Conservation (phyloP, 2,888 invertebrate species). For the Fissipunctia ypsillon region DNA sequence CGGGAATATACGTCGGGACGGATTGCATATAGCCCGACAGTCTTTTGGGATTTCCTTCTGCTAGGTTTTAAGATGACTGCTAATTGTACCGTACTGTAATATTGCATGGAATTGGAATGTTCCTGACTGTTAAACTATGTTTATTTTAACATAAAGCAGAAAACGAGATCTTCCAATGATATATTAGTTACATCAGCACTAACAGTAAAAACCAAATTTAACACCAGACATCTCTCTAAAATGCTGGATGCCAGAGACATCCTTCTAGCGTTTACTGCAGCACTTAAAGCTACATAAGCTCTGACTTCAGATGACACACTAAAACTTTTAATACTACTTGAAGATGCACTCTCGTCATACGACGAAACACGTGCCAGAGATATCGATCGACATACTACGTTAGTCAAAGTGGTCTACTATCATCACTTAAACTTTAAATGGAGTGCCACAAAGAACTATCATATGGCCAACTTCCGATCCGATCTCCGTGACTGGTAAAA, state of each 20-base stretch:
- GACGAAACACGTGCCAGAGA: slow-evolving; percentile 18
- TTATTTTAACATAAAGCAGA: slow-evolving; percentile 5
- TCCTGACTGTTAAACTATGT: neutral
- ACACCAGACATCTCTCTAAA: slow-evolving; percentile 22
- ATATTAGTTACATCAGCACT: slow-evolving; percentile 4
- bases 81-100: slow-evolving; percentile 68
- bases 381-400: slow-evolving; percentile 8
- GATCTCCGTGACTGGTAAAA: slow-evolving; percentile 3
- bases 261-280: slow-evolving; percentile 35
- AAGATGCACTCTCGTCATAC: slow-evolving; percentile 31
- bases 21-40: slow-evolving; percentile 82
- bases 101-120: neutral
- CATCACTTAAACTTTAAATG: neutral
- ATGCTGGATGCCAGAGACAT: slow-evolving; percentile 6
- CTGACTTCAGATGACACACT: slow-evolving; percentile 20
- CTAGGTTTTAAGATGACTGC: slow-evolving; percentile 71
- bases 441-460: slow-evolving; percentile 29
- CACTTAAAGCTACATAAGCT: slow-evolving; percentile 30
- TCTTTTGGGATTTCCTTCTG: slow-evolving; percentile 81
- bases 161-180: neutral
- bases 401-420: slow-evolving; percentile 15
- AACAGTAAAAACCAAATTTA: slow-evolving; percentile 24
- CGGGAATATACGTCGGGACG: slow-evolving; percentile 76
- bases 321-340: slow-evolving; percentile 39
- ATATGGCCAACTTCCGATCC: neutral